Evolutionary conservation across 1,140 invertebrate species (phyloP).

Genomic region (Bombus vancouverensis): DNA sequence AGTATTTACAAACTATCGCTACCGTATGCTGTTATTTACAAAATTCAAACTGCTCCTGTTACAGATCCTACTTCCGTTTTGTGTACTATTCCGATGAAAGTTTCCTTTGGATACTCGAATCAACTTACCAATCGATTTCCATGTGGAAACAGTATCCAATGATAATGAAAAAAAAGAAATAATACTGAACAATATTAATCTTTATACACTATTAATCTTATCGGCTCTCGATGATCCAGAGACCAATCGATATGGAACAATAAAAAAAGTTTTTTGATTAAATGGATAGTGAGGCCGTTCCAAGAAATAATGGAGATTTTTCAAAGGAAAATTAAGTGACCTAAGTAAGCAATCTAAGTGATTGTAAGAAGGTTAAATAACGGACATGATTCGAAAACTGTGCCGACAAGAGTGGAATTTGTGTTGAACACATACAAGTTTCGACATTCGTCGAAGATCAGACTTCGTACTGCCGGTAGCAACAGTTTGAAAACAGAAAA

Average conservation of each 20-base stretch:
- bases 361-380: slow-evolving; percentile 50
- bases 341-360: background rate
- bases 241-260: background rate
- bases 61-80: background rate
- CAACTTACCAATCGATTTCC: background rate
- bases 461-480: background rate
- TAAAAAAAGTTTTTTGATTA: no score
- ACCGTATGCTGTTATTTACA: slow-evolving; percentile 1
- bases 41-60: background rate
- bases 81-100: background rate
- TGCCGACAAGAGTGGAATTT: slow-evolving; percentile 21
- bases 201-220: background rate
- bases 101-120: background rate
- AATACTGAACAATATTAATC: background rate
- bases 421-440: background rate
- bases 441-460: background rate
- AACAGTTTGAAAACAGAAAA: background rate
- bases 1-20: slow-evolving; percentile 35
- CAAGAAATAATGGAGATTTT: background rate
- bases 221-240: background rate
- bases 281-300: background rate
- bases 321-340: background rate
- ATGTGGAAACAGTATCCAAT: background rate
- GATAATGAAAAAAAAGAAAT: background rate
- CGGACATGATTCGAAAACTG: slow-evolving; percentile 30